Evolutionary conservation across 2,113 vertebrate species (phyloP).

Genomic region (Phalacrocorax brasilianus): DNA sequence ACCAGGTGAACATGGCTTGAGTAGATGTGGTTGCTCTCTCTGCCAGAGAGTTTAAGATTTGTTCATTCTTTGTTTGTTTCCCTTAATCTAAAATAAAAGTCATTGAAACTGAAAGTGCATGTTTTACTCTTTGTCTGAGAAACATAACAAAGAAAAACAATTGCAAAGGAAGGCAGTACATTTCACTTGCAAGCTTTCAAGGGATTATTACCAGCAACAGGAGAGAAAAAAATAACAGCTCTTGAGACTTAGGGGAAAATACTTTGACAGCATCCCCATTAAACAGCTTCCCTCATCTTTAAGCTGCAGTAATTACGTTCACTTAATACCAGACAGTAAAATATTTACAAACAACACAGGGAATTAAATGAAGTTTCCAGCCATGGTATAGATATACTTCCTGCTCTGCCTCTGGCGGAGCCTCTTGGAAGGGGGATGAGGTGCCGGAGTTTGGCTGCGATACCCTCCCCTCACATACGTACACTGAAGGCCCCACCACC

Average conservation of each 20-base stretch:
- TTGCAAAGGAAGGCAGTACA: background rate
- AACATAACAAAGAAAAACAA: conserved; percentile 51
- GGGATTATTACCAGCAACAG: conserved; percentile 43
- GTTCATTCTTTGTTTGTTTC: background rate
- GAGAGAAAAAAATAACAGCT: conserved; percentile 32
- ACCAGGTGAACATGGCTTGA: background rate
- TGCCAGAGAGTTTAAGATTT: background rate
- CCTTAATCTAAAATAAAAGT: conserved; percentile 41
- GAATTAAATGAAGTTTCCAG: background rate
- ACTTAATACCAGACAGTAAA: conserved; percentile 23
- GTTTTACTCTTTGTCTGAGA: conserved; percentile 43
- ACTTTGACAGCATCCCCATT: conserved; percentile 51
- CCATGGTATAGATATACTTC: background rate
- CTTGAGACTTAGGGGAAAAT: conserved; percentile 43
- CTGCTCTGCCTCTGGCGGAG: background rate
- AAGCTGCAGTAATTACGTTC: conserved; percentile 31
- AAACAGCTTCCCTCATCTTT: conserved; percentile 16
- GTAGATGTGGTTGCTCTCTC: background rate
- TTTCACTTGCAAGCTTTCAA: conserved; percentile 44
- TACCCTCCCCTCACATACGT: background rate
- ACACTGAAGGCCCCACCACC: too few species aligned
- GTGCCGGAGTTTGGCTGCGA: background rate
- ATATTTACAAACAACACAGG: conserved; percentile 21
- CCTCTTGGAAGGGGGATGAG: background rate
- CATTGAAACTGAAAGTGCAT: background rate